phyloP scores from a whole-genome alignment of 2,113 vertebrate genomes.

The Oncorhynchus gorbuscha region DNA sequence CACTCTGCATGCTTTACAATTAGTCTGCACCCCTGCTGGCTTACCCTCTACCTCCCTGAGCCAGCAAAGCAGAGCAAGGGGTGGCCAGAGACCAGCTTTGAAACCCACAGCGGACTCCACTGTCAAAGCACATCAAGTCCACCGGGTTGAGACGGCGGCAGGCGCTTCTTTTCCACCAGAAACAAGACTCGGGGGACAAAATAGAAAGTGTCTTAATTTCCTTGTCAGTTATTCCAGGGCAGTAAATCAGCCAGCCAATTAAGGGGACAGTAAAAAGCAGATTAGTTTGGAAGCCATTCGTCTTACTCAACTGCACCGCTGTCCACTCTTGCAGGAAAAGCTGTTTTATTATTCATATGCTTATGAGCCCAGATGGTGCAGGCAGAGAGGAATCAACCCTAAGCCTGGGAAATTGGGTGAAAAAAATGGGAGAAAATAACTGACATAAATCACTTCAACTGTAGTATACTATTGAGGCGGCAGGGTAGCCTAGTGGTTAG shows the following conservation, averaged over 20 bases:
- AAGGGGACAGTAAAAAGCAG: conserved; percentile 62
- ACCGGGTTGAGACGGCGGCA: background rate
- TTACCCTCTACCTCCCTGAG: conserved; percentile 15
- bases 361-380: conserved; percentile 16
- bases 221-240: conserved; percentile 37
- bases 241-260: conserved; percentile 70
- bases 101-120: conserved; percentile 8
- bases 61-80: conserved; percentile 17
- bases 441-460: background rate
- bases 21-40: conserved; percentile 53
- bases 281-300: conserved; percentile 62
- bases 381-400: background rate
- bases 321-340: conserved; percentile 27
- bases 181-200: conserved; percentile 14
- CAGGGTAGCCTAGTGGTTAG: too few relatives aligned
- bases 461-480: too few relatives aligned
- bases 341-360: conserved; percentile 57
- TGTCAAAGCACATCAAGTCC: conserved; percentile 33
- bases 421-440: background rate
- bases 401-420: background rate
- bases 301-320: conserved; percentile 46
- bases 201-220: conserved; percentile 17
- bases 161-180: background rate
- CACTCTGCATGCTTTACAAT: conserved; percentile 49
- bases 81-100: conserved; percentile 16